Evolutionary conservation across 2,113 vertebrate species (phyloP), one percentile per base, ranked within the genome.

Genomic region (Illadopsis cleaveri): DNA sequence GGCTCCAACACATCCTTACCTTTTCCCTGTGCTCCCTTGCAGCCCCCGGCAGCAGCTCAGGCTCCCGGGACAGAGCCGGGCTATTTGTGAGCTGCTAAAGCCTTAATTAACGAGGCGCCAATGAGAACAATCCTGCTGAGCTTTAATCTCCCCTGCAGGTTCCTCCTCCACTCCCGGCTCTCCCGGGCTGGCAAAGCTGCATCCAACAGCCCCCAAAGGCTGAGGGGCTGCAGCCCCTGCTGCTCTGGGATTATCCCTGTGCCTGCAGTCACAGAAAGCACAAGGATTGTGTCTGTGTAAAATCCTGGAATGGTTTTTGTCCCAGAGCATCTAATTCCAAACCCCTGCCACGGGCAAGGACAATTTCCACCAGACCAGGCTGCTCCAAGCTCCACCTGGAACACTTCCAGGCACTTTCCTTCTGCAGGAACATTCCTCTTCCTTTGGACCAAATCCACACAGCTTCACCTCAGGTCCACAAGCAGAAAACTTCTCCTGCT

Each of bases 1-100:
- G 17, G 10, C 24, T 91, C n/a, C n/a, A 38, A 6, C 0, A 1
- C 45, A 45, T 53, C 88, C 91, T 94, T 92, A 97, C 97, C 97
- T 96, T 77, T 6, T 28, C 44, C 66, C 33, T 15, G 68, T 21
- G 8, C 35, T 61, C n/a, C 44, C 33, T 83, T 0, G 25, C 78
- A 71, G 82, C 51, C 75, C 58, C 84, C 16, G 5, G 3, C 44
- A n/a, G 66, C 22, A 7, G 81, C 7, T 24, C 44, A 4, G 51
- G 64, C 69, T 76, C 2, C 64, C 24, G 0, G 0, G 60, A 56
- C 12, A 30, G n/a, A 42, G 51, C 81, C 2, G 72, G 44, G 81
- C 89, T 94, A 92, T 93, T 93, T 94, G 75, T 82, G 78, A 93
- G 54, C 88, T 82, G 50, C 71, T 92, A 94, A 97, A 93, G 69